Percentiles rank a stretch among this genome's conserved stretches.
Evolutionary conservation across 2,888 invertebrate genomes (phyloP).

Genomic region (Erynnis tages): DNA sequence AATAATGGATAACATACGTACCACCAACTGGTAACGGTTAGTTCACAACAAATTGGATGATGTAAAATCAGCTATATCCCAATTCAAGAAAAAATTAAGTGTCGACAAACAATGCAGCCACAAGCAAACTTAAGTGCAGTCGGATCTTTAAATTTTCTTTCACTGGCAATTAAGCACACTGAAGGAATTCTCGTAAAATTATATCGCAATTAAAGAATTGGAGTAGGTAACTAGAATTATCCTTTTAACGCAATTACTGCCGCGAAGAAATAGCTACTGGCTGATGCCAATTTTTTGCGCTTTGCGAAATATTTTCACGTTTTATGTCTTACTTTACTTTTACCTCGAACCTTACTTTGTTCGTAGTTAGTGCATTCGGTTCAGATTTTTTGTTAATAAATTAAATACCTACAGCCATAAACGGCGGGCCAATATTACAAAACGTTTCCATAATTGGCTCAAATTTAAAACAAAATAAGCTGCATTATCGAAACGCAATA

Average conservation of each 20-base stretch:
- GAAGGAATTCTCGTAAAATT: constrained; percentile 21
- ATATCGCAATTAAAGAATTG: constrained; percentile 27
- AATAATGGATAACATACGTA: too few species aligned
- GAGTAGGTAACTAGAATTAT: constrained; percentile 26
- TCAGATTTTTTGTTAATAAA: too few species aligned
- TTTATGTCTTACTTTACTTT: constrained; percentile 19
- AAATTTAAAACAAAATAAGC: background rate
- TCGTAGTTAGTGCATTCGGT: too few species aligned
- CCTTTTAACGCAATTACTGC: constrained; percentile 20
- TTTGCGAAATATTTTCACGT: constrained; percentile 19
- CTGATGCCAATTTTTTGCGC: constrained; percentile 3
- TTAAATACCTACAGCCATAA: too few species aligned
- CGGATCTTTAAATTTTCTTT: constrained; percentile 15
- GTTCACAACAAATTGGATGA: too few species aligned
- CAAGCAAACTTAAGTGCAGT: constrained; percentile 24
- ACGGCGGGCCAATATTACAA: background rate
- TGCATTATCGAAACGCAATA: background rate
- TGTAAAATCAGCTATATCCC: too few species aligned
- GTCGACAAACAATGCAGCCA: constrained; percentile 32
- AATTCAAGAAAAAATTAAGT: constrained; percentile 26
- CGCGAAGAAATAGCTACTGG: constrained; percentile 4
- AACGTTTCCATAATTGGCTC: background rate
- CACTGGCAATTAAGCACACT: constrained; percentile 22
- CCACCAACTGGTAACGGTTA: too few species aligned
- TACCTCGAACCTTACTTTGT: background rate